Conservation (phyloP, 1,140 invertebrate species). For the Drosophila murphyi region DNA sequence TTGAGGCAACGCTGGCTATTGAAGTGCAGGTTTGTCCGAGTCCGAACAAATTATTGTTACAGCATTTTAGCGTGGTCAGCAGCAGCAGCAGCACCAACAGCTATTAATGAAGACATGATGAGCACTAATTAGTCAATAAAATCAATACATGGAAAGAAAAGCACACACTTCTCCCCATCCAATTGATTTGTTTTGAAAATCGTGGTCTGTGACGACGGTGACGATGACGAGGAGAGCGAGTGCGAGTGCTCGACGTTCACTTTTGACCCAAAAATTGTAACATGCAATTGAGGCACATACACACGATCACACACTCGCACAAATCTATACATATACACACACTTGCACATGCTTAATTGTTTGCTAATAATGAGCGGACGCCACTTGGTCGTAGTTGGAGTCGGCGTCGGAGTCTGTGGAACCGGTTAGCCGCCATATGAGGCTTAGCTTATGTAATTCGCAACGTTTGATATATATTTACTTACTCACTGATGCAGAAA, state of each 20-base stretch:
- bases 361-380: conserved; percentile 58
- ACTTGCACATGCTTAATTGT: conserved; percentile 53
- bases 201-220: not conserved
- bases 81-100: not conserved
- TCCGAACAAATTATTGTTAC: conserved; percentile 26
- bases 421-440: conserved; percentile 58
- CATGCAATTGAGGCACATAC: conserved; percentile 64
- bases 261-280: conserved; percentile 84
- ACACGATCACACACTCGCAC: conserved; percentile 21
- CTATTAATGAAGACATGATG: conserved; percentile 11
- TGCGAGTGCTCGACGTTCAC: conserved; percentile 64
- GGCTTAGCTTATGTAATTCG: conserved; percentile 53
- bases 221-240: not conserved
- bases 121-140: conserved; percentile 33
- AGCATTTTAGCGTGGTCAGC: conserved; percentile 23
- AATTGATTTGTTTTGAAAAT: conserved; percentile 1
- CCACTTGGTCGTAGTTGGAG: conserved; percentile 10
- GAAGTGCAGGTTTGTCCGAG: conserved; percentile 69
- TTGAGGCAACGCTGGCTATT: conserved; percentile 55
- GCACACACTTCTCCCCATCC: conserved; percentile 16
- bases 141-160: conserved; percentile 29
- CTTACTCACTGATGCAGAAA: conserved; percentile 56
- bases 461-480: conserved; percentile 47
- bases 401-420: conserved; percentile 41
- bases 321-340: conserved; percentile 26